Base-by-base conservation (phyloP, 2,113 vertebrate genomes). In the Alosa alosa region DNA sequence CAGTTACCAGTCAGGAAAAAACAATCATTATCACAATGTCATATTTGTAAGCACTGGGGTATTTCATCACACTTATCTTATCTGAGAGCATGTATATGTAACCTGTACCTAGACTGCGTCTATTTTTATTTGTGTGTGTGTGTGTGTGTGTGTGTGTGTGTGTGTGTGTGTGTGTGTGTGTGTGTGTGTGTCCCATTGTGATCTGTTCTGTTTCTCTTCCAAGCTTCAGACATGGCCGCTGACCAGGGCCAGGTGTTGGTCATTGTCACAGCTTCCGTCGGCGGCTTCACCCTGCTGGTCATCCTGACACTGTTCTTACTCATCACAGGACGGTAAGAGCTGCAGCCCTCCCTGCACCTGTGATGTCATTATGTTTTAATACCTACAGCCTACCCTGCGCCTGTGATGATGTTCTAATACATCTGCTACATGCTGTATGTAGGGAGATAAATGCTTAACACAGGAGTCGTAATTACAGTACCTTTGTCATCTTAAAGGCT, bases 181-280 rank as follows among this genome's bases (percentile, higher is more conserved):
- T 49, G 44, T 84, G 60, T 82, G 39, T 81, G 49, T 81, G 72
- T 81, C 39, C 17, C 7, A 45, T 45, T 52, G 52, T 22, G 31
- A 10, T 44, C 45, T 81, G 47, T 11, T 49, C 9, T 22, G 55
- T 60, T 68, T 68, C 94, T 81, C 92, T 13, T 94, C 95, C 88
- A 94, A 99, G 97, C 97, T 84, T 98, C 97, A 72, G 96, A 98
- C 91, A 93, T 98, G 89, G 97, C 96, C 0, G 96, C 96, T 0
- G 97, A 99, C 89, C 97, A 98, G 86, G 97, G n/a, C 44, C 47
- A 84, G 25, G 45, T 75, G 83, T 13, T 72, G 44, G 25, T 84
- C 44, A 84, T 84, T 84, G 96, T 97, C 89, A 99, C 97, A 0
- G 97, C 97, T 0, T 97, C 97, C 0, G 97, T 98, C 1, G 97